These are phyloP conservation scores for Jordanella pulchra DNA, from an alignment of 2,797 vertebrate species.

Conservation along the genomic window DNA sequence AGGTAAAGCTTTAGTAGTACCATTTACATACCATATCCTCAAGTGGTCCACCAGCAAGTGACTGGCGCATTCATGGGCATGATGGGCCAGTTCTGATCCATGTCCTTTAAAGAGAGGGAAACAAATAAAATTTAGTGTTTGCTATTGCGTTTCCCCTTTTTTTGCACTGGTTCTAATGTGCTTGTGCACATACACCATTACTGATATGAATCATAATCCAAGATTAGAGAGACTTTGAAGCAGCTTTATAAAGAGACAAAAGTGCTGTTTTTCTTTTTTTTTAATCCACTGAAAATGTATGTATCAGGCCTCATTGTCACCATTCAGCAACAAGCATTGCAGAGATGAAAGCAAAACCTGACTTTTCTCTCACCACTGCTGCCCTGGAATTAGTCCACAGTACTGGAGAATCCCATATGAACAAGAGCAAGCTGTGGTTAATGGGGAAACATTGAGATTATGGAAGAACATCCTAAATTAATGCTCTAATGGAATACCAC, in stretches of 20 bases:
- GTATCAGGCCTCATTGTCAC: constrained; percentile 80
- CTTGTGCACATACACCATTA: too few species aligned
- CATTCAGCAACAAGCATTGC: constrained; percentile 50
- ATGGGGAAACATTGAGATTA: too few species aligned
- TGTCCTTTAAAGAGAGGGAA: not conserved
- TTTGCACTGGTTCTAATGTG: not conserved
- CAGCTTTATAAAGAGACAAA: not conserved
- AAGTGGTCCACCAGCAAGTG: not conserved
- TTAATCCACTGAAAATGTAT: not conserved
- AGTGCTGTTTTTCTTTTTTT: too few species aligned
- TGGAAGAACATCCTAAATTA: too few species aligned
- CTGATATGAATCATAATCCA: not conserved
- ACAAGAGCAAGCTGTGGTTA: not conserved
- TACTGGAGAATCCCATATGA: constrained; percentile 30
- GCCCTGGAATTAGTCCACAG: constrained; percentile 42
- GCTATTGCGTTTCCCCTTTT: not conserved
- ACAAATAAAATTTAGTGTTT: not conserved
- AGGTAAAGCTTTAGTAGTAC: too few species aligned
- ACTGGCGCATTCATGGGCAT: not conserved
- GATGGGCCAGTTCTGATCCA: not conserved
- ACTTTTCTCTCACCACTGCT: constrained; percentile 54
- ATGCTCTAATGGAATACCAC: too few species aligned
- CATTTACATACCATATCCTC: not conserved
- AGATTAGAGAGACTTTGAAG: not conserved
- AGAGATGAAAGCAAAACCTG: constrained; percentile 76